Percentiles rank a stretch among this genome's conserved stretches.
phyloP scores from a whole-genome alignment of 2,113 vertebrate genomes.

The Patagioenas fasciata region DNA sequence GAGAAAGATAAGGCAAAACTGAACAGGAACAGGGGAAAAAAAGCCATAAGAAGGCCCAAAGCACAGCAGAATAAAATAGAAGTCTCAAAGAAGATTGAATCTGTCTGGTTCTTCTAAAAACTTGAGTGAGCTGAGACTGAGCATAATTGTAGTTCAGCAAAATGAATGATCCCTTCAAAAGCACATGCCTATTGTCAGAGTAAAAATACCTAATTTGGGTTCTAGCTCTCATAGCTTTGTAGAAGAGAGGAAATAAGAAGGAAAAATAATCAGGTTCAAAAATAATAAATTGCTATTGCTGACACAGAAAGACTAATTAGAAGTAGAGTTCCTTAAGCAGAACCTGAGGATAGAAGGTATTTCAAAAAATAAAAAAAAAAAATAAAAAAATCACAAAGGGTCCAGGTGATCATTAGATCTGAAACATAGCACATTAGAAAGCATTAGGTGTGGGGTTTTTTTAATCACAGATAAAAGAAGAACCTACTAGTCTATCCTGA shows the following conservation, averaged over 20 bases:
- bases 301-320: background rate
- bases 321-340: background rate
- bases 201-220: background rate
- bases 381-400: background rate
- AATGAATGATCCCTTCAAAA: background rate
- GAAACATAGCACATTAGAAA: background rate
- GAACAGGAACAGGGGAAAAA: background rate
- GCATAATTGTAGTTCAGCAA: background rate
- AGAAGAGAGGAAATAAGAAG: background rate
- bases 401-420: background rate
- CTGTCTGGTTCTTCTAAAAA: background rate
- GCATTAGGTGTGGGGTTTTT: background rate
- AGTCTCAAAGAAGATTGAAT: background rate
- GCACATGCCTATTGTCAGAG: background rate
- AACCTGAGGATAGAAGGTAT: background rate
- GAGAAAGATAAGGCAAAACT: background rate
- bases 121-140: background rate
- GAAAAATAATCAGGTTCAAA: background rate
- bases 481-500: background rate
- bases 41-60: background rate
- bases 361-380: background rate
- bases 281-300: background rate
- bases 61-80: background rate
- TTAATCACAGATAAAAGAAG: background rate
- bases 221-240: background rate